Evolutionary conservation across 2,888 invertebrate genomes (phyloP).

Genomic region (Netelia inedita): DNA sequence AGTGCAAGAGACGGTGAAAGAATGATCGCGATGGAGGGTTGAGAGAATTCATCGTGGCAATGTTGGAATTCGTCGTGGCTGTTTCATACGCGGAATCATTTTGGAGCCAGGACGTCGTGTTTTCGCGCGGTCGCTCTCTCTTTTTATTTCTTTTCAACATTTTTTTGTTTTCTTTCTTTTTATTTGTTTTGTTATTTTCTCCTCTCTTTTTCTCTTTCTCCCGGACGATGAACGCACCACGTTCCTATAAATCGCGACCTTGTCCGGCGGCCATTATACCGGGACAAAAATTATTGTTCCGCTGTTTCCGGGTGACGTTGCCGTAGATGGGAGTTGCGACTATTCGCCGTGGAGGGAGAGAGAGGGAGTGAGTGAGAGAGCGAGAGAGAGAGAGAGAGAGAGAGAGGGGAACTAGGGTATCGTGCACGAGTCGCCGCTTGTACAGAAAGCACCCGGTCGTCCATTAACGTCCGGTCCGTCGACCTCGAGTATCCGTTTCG

Average conservation of each 20-base stretch:
- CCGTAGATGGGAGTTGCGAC: background rate
- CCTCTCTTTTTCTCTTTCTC: conserved; percentile 33
- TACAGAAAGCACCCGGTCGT: conserved; percentile 36
- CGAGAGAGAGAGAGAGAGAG: no score
- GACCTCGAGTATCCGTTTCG: conserved; percentile 42
- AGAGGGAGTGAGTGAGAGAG: background rate
- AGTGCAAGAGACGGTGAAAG: conserved; percentile 17
- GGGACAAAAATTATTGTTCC: conserved; percentile 75
- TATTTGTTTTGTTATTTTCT: background rate
- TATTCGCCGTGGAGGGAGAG: background rate
- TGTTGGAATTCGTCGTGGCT: conserved; percentile 60
- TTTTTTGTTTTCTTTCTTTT: no score
- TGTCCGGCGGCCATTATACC: conserved; percentile 73
- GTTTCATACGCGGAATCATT: conserved; percentile 34
- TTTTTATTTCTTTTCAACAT: no score
- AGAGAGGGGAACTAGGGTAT: no score
- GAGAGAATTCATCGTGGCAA: conserved; percentile 8
- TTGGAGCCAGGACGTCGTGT: conserved; percentile 2
- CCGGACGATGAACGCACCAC: conserved; percentile 54
- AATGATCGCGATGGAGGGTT: conserved; percentile 34
- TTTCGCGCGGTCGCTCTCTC: background rate
- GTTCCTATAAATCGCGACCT: conserved; percentile 73
- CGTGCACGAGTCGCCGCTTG: background rate
- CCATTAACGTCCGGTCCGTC: conserved; percentile 69
- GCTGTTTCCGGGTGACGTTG: conserved; percentile 69